These are phyloP conservation scores for Neria commutata DNA, from an alignment of 2,888 invertebrate genomes.

Conservation along the genomic window DNA sequence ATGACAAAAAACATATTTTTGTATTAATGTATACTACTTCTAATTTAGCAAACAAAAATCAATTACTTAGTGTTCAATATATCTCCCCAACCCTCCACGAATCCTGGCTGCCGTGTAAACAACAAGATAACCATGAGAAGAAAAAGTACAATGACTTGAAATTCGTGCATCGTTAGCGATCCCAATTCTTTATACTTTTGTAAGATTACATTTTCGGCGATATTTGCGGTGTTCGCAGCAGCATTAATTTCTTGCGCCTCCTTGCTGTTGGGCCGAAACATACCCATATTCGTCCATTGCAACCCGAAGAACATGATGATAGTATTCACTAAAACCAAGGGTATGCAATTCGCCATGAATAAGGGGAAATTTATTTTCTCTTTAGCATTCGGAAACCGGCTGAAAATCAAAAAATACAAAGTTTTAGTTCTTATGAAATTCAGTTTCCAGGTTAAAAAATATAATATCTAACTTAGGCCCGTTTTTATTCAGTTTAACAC, in stretches of 20 bases:
- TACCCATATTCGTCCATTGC: conserved; percentile 48
- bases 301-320: conserved; percentile 32
- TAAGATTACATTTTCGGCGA: conserved; percentile 65
- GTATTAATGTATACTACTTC: neutral
- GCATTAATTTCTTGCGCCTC: conserved; percentile 28
- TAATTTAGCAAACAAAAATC: neutral
- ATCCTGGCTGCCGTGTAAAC: conserved; percentile 84
- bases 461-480: neutral
- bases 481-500: no score
- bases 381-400: conserved; percentile 44
- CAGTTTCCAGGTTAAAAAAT: no score
- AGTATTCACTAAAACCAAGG: conserved; percentile 37
- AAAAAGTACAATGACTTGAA: conserved; percentile 72
- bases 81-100: conserved; percentile 82
- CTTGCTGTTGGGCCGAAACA: conserved; percentile 43
- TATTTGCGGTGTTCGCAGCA: conserved; percentile 66
- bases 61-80: conserved; percentile 41
- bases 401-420: conserved; percentile 38
- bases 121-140: conserved; percentile 76
- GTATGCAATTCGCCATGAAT: conserved; percentile 43
- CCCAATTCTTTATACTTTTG: conserved; percentile 70
- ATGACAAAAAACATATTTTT: neutral
- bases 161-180: conserved; percentile 77
- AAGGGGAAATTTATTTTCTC: conserved; percentile 43
- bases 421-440: no score